Evolutionary conservation across 2,797 vertebrate genomes (phyloP), one percentile per base, ranked within the genome.

Genomic region (Acanthurus tractus): DNA sequence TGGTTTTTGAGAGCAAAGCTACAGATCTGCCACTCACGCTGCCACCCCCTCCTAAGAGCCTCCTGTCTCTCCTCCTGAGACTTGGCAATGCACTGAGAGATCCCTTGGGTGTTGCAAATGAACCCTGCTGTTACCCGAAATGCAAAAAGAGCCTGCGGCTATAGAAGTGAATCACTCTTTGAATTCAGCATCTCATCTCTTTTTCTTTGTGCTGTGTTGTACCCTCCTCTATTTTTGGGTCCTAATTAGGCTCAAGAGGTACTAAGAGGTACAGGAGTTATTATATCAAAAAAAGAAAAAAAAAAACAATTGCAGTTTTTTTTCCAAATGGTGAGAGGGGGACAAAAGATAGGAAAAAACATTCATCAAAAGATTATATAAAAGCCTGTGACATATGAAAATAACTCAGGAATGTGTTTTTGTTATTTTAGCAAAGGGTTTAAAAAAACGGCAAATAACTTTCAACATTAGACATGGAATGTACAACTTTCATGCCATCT

Each of bases 171-270:
- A 65, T 82, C 57, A n/a, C 59, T 83, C 81, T 91, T 86, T 90
- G 87, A 87, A 87, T 90, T 73, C 71, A 65, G 82, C 74, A 68
- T 74, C 69, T 73, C 71, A 76, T 87, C 58, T 74, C 40, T 63
- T 54, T 69, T 74, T 69, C 76, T 86, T 55, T 86, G 79, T 83
- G 67, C 71, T 58, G 48, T 82, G 66, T 71, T 85, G 78, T 79
- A 54, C 79, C 75, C 69, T 68, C 67, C 63, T 83, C 81, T 86
- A 77, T 89, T 89, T 87, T 81, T 66, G 79, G 83, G 67, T 78
- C 36, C 76, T 92, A 92, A 94, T 93, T 91, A 90, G 81, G 76
- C 84, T 89, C 86, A 83, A 85, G 86, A 92, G 82, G 74, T 86
- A 85, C 53, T 58, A 69, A 71, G 59, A 83, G 78, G 59, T 82